Conservation (phyloP, 2,797 vertebrate species). For the Halcyon smyrnensis region DNA sequence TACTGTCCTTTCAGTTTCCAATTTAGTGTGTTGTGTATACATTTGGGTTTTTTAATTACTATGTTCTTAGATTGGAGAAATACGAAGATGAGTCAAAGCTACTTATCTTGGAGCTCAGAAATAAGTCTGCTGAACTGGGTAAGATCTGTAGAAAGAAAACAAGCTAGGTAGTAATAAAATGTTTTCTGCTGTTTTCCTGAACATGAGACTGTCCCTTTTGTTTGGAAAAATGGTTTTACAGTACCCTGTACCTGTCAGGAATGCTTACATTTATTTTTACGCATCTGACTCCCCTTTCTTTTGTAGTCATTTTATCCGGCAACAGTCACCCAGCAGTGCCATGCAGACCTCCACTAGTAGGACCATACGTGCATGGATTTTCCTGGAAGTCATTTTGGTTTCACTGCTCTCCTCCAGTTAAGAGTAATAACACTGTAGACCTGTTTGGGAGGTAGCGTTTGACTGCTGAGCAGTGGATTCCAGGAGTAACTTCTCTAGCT, state of each 20-base stretch:
- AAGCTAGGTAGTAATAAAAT: background rate
- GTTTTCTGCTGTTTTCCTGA: background rate
- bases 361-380: background rate
- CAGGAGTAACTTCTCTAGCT: background rate
- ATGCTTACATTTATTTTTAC: background rate
- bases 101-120: slow-evolving; percentile 79
- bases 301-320: background rate
- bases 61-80: slow-evolving; percentile 80
- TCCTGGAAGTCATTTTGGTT: background rate
- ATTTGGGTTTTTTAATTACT: slow-evolving; percentile 10
- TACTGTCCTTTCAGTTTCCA: background rate
- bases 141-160: slow-evolving; percentile 43
- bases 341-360: background rate
- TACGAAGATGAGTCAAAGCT: slow-evolving; percentile 74
- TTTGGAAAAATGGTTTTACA: background rate
- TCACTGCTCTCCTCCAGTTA: background rate
- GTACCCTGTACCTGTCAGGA: background rate
- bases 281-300: background rate
- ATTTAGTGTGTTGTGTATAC: background rate
- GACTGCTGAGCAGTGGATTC: background rate
- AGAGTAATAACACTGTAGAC: background rate
- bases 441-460: background rate
- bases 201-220: background rate
- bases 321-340: background rate
- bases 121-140: slow-evolving; percentile 83